Conservation (phyloP, 2,113 vertebrate genomes). For the Dromas ardeola region DNA sequence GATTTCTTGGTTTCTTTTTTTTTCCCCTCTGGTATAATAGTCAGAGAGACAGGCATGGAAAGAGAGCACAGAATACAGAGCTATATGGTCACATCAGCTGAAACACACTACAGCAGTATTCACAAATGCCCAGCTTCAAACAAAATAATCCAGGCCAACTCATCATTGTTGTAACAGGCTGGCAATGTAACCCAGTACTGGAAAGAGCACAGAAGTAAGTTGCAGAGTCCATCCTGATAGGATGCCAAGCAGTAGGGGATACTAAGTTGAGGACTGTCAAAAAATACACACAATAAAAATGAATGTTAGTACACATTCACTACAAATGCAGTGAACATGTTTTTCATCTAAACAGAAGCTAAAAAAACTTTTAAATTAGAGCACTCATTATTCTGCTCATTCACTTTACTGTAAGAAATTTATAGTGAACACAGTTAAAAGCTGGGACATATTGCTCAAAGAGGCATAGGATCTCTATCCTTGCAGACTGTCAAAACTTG, state of each 20-base stretch:
- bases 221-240: not conserved
- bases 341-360: not conserved
- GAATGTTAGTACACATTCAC: not conserved
- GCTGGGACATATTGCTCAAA: not conserved
- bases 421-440: not conserved
- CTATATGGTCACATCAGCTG: not conserved
- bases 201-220: not conserved
- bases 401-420: not conserved
- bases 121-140: not conserved
- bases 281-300: not conserved
- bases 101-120: not conserved
- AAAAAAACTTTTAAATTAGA: not conserved
- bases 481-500: not conserved
- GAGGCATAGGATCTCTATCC: not conserved
- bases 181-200: not conserved
- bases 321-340: not conserved
- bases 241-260: not conserved
- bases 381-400: not conserved
- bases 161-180: not conserved
- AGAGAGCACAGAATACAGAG: not conserved
- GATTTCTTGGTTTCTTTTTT: not conserved
- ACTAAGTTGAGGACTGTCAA: not conserved
- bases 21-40: rapidly evolving
- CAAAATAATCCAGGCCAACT: not conserved
- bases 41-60: not conserved